phyloP scores from a whole-genome alignment of 2,888 invertebrate genomes.

The Megastigmus dorsalis region DNA sequence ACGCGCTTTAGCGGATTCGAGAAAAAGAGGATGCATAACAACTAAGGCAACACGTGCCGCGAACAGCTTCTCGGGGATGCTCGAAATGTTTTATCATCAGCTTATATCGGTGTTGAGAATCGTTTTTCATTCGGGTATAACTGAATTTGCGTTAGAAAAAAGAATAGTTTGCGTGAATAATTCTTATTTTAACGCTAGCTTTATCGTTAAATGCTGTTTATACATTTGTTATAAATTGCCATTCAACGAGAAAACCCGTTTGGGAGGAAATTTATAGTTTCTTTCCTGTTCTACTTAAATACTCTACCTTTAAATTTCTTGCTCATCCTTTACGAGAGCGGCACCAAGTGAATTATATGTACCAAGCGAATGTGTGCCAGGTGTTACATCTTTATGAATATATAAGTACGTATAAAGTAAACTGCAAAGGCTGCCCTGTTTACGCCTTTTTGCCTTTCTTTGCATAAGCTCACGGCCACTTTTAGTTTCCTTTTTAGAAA shows the following conservation, averaged over 20 bases:
- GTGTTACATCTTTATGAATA: constrained; percentile 9
- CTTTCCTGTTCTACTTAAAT: too few relatives aligned
- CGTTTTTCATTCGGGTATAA: too few relatives aligned
- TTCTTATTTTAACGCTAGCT: too few relatives aligned
- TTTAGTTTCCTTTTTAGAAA: background rate
- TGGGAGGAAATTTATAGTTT: too few relatives aligned
- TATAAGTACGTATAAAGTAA: constrained; percentile 4
- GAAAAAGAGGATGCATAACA: constrained; percentile 28
- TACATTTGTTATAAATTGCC: too few relatives aligned
- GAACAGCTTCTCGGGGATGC: background rate
- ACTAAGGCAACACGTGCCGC: background rate
- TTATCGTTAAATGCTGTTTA: too few relatives aligned
- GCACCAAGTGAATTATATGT: constrained; percentile 17
- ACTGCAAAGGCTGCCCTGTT: constrained; percentile 2
- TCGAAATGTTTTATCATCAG: constrained; percentile 6
- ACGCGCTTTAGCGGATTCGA: constrained; percentile 20
- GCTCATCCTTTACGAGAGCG: background rate
- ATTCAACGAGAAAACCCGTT: too few relatives aligned
- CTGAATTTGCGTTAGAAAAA: too few relatives aligned
- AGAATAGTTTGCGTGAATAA: too few relatives aligned
- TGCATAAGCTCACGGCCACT: background rate
- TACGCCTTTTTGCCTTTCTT: background rate
- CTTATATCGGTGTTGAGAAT: too few relatives aligned
- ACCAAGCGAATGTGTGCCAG: background rate
- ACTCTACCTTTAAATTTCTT: constrained; percentile 15